Percentiles rank a stretch among this genome's conserved stretches.
phyloP scores from a whole-genome alignment of 2,888 invertebrate species.

The Cheilosia grossa region DNA sequence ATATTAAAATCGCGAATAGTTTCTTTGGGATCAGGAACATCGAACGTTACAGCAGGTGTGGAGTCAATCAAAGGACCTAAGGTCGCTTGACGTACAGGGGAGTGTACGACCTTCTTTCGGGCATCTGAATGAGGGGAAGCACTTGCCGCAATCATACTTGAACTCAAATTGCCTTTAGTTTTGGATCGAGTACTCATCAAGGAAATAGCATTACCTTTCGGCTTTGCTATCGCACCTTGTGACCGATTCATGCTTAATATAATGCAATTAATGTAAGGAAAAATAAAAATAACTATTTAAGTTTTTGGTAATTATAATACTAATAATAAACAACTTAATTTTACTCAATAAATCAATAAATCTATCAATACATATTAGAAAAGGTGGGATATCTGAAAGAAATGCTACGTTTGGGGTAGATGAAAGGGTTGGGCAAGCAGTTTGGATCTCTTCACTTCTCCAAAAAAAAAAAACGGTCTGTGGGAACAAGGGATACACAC shows the following conservation, averaged over 20 bases:
- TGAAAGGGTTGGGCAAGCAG: background rate
- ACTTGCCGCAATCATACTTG: background rate
- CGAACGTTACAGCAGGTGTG: background rate
- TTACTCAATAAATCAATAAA: background rate
- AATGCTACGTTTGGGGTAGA: background rate
- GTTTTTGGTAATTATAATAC: background rate
- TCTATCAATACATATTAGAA: background rate
- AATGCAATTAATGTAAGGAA: background rate
- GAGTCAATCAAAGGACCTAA: background rate
- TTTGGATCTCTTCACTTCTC: background rate
- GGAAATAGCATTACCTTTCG: background rate
- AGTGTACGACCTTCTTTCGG: background rate
- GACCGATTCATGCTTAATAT: background rate
- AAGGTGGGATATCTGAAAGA: background rate
- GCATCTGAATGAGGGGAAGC: background rate
- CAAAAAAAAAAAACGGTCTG: background rate
- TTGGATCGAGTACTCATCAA: background rate
- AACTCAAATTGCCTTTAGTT: background rate
- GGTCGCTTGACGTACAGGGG: background rate
- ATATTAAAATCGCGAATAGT: background rate
- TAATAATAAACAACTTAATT: background rate
- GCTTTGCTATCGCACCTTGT: background rate
- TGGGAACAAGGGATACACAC: background rate
- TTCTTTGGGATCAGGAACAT: background rate
- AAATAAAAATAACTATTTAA: background rate